These are phyloP conservation scores for Kryptolebias ocellatus DNA, from an alignment of 2,797 vertebrate species.

Conservation along the genomic window DNA sequence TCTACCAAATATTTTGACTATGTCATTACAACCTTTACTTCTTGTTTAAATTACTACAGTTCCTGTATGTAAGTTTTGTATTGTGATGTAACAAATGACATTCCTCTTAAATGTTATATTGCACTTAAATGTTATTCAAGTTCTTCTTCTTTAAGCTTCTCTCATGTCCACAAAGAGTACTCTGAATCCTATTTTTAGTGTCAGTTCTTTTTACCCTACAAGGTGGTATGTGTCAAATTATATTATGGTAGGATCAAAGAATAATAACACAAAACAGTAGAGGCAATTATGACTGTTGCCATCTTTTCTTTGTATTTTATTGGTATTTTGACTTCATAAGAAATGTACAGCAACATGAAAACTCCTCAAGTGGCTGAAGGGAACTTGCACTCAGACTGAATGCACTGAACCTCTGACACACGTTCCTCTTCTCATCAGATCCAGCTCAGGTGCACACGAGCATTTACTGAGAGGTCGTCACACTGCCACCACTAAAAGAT, in stretches of 20 bases:
- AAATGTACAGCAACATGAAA: conserved; percentile 20
- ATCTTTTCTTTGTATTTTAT: conserved; percentile 27
- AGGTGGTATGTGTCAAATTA: neutral
- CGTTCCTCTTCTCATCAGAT: conserved; percentile 76
- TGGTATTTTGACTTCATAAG: conserved; percentile 18
- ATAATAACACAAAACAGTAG: neutral
- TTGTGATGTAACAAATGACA: too few relatives aligned
- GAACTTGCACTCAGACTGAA: conserved; percentile 75
- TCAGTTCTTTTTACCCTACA: neutral
- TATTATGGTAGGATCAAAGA: neutral
- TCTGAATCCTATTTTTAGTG: neutral
- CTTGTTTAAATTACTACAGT: too few relatives aligned
- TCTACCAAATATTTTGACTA: too few relatives aligned
- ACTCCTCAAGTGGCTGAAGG: conserved; percentile 63
- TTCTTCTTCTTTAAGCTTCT: neutral
- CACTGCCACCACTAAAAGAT: conserved; percentile 52
- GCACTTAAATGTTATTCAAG: neutral
- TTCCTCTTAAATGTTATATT: too few relatives aligned
- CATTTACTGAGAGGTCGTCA: conserved; percentile 85
- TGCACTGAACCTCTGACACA: conserved; percentile 75
- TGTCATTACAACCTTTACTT: too few relatives aligned
- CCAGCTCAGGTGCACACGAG: conserved; percentile 79
- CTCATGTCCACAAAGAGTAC: neutral
- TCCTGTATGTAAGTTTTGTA: too few relatives aligned
- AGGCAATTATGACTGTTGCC: neutral